Evolutionary conservation across 2,888 invertebrate genomes (phyloP).

Genomic region (Oconnorella tubifera): DNA sequence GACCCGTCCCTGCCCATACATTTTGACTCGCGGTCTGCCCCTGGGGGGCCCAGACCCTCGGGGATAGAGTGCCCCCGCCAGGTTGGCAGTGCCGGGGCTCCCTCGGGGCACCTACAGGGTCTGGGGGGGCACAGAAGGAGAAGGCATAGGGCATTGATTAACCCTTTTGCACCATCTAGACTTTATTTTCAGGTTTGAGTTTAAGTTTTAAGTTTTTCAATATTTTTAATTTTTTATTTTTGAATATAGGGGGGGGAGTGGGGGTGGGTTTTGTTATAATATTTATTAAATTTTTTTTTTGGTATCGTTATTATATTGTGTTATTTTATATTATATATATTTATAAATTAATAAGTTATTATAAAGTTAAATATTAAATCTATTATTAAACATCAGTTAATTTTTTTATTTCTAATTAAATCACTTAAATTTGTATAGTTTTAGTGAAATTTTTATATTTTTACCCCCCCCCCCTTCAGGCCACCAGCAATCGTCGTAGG

Average conservation of each 20-base stretch:
- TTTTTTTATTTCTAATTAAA: background rate
- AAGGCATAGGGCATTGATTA: slow-evolving; percentile 63
- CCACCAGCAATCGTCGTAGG: slow-evolving; percentile 83
- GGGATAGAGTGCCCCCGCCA: too few relatives aligned
- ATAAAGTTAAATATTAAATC: too few relatives aligned
- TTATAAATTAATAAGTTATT: too few relatives aligned
- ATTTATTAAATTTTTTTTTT: background rate
- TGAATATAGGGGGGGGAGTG: too few relatives aligned
- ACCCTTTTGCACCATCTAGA: slow-evolving; percentile 97
- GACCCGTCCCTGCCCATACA: too few relatives aligned
- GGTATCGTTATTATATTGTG: too few relatives aligned
- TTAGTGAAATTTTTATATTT: background rate
- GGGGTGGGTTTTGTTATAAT: background rate
- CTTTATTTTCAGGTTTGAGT: slow-evolving; percentile 84
- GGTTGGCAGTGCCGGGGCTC: slow-evolving; percentile 2
- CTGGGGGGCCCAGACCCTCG: too few relatives aligned
- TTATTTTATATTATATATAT: too few relatives aligned
- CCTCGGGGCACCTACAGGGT: background rate
- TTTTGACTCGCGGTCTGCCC: background rate
- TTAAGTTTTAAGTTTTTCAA: too few relatives aligned
- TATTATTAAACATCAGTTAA: too few relatives aligned
- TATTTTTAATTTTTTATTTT: background rate
- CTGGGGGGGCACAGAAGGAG: background rate
- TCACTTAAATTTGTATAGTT: background rate
- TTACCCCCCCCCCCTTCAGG: slow-evolving; percentile 6